Conservation (phyloP, 2,888 invertebrate species). For the Tenthredo notha region DNA sequence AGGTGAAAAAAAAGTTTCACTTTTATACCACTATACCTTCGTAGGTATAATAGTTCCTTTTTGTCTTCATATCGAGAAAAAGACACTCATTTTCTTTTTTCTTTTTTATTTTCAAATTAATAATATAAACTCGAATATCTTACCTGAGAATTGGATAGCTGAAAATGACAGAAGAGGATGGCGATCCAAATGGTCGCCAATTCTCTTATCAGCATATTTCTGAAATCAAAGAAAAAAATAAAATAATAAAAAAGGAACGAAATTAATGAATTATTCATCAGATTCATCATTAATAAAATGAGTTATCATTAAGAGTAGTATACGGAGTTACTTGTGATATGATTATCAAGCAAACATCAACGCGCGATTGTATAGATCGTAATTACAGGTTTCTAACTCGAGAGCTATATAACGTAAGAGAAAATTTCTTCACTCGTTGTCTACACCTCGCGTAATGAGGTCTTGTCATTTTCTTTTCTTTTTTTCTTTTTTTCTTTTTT, state of each 20-base stretch:
- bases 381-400: conserved; percentile 5
- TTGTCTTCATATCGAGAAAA: neutral
- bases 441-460: conserved; percentile 38
- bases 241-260: conserved; percentile 54
- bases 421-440: conserved; percentile 41
- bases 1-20: conserved; percentile 37
- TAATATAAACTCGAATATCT: conserved; percentile 66
- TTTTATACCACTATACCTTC: neutral
- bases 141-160: conserved; percentile 83
- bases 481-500: no score
- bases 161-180: conserved; percentile 82
- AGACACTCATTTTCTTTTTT: neutral
- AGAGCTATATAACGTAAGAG: conserved; percentile 6
- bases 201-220: conserved; percentile 88
- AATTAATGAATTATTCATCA: neutral
- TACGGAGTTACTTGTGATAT: neutral
- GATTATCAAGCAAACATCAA: neutral
- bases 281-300: neutral
- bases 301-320: neutral
- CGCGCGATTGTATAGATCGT: conserved; percentile 12
- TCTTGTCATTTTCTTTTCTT: conserved; percentile 11
- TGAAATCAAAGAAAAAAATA: conserved; percentile 75
- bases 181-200: conserved; percentile 86
- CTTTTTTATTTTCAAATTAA: neutral
- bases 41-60: neutral